Base-by-base conservation (phyloP, 2,888 invertebrate genomes). In the Diarsia dahlii region DNA sequence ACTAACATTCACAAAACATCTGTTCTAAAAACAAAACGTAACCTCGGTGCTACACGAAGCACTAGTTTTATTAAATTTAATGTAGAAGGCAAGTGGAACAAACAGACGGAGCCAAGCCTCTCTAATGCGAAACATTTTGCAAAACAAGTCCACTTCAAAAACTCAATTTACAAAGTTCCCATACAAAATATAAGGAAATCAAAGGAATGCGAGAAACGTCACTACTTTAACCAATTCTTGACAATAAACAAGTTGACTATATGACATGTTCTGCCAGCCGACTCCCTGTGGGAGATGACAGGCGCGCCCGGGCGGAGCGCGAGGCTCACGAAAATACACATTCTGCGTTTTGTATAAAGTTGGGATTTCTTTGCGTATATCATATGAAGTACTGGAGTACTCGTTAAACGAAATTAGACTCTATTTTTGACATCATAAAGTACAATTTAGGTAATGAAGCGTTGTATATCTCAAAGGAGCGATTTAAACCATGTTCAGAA, bases 401-500 rank as follows among this genome's bases (percentile, higher is more conserved):
- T 64, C 72, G 39, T 64, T 81, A 82, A 64, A 68, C 56, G 18
- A 87, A 84, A 80, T 76, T 66, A 60, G 67, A 84, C 87, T 81
- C 71, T 87, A 82, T 86, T 62, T 10, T 3, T 5, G 8, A 5
- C 1, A 1, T 0, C 5, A 62, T 85, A 92, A 84, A 89, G 90
- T 87, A 81, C 71, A 84, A 79, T 88, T 91, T 93, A 46, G 71
- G 74, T 82, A 84, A 88, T 62, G 54, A 34, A 65, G 10, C n/a
- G 56, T 75, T 74, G 73, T 87, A 83, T 88, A 89, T 92, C 93
- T 93, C 94, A 89, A 91, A 94, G 94, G 94, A 92, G 88, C 93
- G 93, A 94, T 95, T 94, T 94, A 93, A 93, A 93, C 93, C 94
- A 93, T 94, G 94, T 94, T 93, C 92, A 89, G 91, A 92, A 93